Evolutionary conservation across 2,888 invertebrate genomes (phyloP), one percentile per base, ranked within the genome.

Genomic region (Metopia argyrocephala): DNA sequence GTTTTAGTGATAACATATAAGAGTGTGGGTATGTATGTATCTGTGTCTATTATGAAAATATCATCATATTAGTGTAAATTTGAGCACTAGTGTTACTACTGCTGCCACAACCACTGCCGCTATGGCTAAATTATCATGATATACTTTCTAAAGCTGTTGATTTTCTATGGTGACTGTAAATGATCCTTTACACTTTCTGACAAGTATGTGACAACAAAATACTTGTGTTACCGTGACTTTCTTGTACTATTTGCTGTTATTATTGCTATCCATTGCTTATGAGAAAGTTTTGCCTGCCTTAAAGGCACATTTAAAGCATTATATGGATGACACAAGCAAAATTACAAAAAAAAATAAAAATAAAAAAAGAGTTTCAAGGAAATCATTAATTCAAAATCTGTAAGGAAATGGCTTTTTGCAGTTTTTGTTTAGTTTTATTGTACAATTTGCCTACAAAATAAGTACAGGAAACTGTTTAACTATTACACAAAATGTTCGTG

Each of bases 191-290:
- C 65, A 76, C 65, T 80, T 69, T 65, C 59, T 76, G 76, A 80
- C 76, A 80, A 80, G 76, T 80, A 76, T 80, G 76, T 80, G 80
- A 76, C 76, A 80, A 80, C 76, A 73, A 73, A 69, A 73, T 69
- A 69, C 80, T 76, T 76, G 69, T 54, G n/a, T 25, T 71, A 61
- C 46, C 46, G 31, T 71, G 61, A 71, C 66, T 61, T 23, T 68
- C 25, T 46, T 66, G 48, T 64, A 48, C 18, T 21, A 2, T 23
- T 52, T 62, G 23, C 65, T 57, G 20, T 20, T 78, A 0, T 46
- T 21, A 15, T 52, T 65, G 50, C 15, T 59, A 23, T 46, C 20
- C n/a, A 25, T 69, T 62, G 12, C 46, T 66, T 65, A 21, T 50
- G 65, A 27, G 45, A 66, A 65, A 78, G 59, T 71, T 71, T 38